Base-by-base conservation (phyloP, 2,888 invertebrate species). In the Amblyjoppa proteus region DNA sequence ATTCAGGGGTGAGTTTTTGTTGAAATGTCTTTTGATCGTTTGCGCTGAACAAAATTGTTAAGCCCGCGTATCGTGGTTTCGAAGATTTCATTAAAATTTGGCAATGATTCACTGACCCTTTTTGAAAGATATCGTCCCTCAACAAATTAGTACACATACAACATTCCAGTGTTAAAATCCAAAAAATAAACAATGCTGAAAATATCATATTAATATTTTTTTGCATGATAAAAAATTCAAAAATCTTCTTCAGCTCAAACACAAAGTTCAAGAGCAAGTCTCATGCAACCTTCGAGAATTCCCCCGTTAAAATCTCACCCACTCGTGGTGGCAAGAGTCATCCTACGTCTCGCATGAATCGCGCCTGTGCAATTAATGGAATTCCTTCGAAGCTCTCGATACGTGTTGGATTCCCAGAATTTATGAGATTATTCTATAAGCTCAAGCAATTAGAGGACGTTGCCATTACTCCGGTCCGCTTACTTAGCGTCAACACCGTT, bases 1-100 rank as follows among this genome's bases (percentile, higher is more conserved):
- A 87, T 89, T 56, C 91, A 89, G 86, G 92, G 92, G 93, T 93
- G 83, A 92, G 92, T 91, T 45, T 25, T 61, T 38, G 1, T 13
- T 16, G 31, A 56, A 2, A 45, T 49, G 41, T 58, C 25, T 74
- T n/a, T n/a, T 11, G 3, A 13, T 38, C 68, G n/a, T 31, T n/a
- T 11, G 0, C 6, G 6, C 0, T 16, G 9, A 3, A 25, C 11
- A 56, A 41, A 41, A 41, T 11, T 41, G 2, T 11, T 11, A 41
- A 41, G 41, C 41, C 2, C 7, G 41, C 41, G 41, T 11, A 41
- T 11, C 9, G 11, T 11, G 2, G 2, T 11, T 41, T 41, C 11
- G 11, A 41, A 41, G 9, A 41, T 41, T 41, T 41, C 11, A 11
- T 41, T 9, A 38, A 38, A 41, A 11, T 41, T 11, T 11, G 34